Base-by-base conservation (phyloP, 2,797 vertebrate genomes). In the Glossophaga mutica region DNA sequence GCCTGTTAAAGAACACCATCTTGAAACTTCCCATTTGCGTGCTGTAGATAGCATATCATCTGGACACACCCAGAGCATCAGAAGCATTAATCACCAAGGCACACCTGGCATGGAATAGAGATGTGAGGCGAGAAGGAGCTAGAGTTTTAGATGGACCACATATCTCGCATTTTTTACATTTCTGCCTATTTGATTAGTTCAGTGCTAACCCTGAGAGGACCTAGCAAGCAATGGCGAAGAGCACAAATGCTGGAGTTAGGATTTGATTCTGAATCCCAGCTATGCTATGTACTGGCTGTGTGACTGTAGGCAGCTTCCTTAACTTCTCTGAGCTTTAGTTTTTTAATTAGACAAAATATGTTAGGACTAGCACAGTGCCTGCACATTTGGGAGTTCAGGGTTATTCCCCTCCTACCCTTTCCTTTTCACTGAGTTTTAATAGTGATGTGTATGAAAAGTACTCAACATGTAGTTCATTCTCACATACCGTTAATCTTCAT, bases 1-100 rank as follows among this genome's bases (percentile, higher is more conserved):
- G 93, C 71, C 86, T 96, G 95, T 94, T 92, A 81, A 87, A 95
- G 94, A 96, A 96, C 79, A 94, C 96, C 94, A 96, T 91, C 96
- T 96, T 97, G 95, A 96, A 95, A 88, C 68, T 93, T 89, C 91
- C 96, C 83, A 73, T 94, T 95, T 96, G 84, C 52, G 18, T 65
- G 76, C 81, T 92, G 92, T 62, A 94, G 92, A 94, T 74, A 97
- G 95, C 86, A 91, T 84, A 91, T 95, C 87, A 93, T 96, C 76
- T 77, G 42, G 78, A 48, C 93, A 96, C 83, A 48, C 76, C 96
- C 91, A 95, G 93, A 81, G 16, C 78, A 42, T 92, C 88, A 82
- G n/a, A 90, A 55, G 55, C 50, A 76, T 88, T 94, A 94, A 90
- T 89, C 94, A 91, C 65, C 19, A 68, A 88, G 76, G 39, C 88